Evolutionary conservation across 2,797 vertebrate genomes (phyloP).

Genomic region (Lateolabrax maculatus): DNA sequence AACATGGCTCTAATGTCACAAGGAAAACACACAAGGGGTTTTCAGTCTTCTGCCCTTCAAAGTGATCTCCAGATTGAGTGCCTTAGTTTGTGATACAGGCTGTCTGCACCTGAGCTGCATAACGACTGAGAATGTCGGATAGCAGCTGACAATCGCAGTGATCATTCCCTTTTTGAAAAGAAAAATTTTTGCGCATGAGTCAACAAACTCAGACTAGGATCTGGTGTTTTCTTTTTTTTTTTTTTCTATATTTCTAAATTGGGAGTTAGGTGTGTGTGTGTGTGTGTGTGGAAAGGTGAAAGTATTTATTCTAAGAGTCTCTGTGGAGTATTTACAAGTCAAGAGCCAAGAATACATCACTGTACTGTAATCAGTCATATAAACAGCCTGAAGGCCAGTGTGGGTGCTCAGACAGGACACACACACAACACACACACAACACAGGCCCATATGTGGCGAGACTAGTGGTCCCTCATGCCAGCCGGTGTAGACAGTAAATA

Average conservation of each 20-base stretch:
- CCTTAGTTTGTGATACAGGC: constrained; percentile 58
- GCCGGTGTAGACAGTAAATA: constrained; percentile 38
- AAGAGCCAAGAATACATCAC: constrained; percentile 32
- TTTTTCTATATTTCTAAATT: constrained; percentile 39
- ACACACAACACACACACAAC: constrained; percentile 9
- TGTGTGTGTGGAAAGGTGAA: constrained; percentile 25
- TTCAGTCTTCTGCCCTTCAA: constrained; percentile 6
- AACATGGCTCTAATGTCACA: not conserved
- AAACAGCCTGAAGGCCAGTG: constrained; percentile 20
- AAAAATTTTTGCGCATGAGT: constrained; percentile 6
- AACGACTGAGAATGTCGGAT: constrained; percentile 39
- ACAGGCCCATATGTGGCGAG: constrained; percentile 36
- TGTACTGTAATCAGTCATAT: constrained; percentile 29
- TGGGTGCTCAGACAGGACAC: not conserved
- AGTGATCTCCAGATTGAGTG: constrained; percentile 60
- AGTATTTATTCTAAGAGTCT: constrained; percentile 27
- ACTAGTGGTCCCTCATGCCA: constrained; percentile 23
- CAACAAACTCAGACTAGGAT: constrained; percentile 4
- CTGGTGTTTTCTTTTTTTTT: not conserved
- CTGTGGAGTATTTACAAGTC: constrained; percentile 30
- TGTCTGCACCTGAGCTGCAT: not conserved
- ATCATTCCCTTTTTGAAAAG: constrained; percentile 56
- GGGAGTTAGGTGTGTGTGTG: constrained; percentile 2
- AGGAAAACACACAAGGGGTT: not conserved
- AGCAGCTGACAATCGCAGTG: constrained; percentile 50